phyloP scores from a whole-genome alignment of 2,113 vertebrate genomes.

The Prochilodus magdalenae region DNA sequence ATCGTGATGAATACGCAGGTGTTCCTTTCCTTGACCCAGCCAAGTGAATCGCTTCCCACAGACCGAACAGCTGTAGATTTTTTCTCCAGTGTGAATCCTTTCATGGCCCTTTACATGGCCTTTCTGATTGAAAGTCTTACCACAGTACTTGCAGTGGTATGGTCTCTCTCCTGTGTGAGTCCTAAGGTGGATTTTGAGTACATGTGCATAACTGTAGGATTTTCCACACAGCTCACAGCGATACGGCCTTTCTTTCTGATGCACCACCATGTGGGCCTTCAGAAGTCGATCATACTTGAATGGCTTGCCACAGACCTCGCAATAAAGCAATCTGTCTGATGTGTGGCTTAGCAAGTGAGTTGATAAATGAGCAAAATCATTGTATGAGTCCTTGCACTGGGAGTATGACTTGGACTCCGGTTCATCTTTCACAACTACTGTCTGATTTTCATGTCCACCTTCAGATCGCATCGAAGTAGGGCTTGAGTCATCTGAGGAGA shows the following conservation, averaged over 20 bases:
- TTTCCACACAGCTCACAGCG: slow-evolving; percentile 13
- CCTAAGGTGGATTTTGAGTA: slow-evolving; percentile 14
- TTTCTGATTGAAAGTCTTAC: slow-evolving; percentile 12
- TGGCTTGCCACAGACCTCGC: slow-evolving; percentile 1
- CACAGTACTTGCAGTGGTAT: slow-evolving; percentile 10
- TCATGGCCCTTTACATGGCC: slow-evolving; percentile 6
- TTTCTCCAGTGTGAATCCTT: slow-evolving; percentile 21
- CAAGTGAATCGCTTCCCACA: slow-evolving; percentile 8
- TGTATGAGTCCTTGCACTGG: background rate
- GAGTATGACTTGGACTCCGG: background rate
- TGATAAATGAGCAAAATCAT: background rate
- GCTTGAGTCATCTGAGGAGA: background rate
- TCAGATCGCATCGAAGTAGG: background rate
- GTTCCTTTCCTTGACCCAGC: slow-evolving; percentile 16
- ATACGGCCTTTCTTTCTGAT: slow-evolving; percentile 15
- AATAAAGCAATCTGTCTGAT: background rate
- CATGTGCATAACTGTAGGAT: slow-evolving; percentile 16
- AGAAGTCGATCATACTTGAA: background rate
- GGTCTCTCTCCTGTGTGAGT: slow-evolving; percentile 17
- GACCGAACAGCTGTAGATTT: slow-evolving; percentile 16
- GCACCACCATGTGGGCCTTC: slow-evolving; percentile 11
- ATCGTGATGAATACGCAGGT: background rate
- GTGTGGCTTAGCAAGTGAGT: background rate
- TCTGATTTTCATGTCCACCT: background rate
- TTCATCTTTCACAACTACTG: background rate